A percentile compares a stretch with the other conserved stretches of the same genome.
Evolutionary conservation across 2,113 vertebrate genomes (phyloP).

Genomic region (Podarcis cretensis): DNA sequence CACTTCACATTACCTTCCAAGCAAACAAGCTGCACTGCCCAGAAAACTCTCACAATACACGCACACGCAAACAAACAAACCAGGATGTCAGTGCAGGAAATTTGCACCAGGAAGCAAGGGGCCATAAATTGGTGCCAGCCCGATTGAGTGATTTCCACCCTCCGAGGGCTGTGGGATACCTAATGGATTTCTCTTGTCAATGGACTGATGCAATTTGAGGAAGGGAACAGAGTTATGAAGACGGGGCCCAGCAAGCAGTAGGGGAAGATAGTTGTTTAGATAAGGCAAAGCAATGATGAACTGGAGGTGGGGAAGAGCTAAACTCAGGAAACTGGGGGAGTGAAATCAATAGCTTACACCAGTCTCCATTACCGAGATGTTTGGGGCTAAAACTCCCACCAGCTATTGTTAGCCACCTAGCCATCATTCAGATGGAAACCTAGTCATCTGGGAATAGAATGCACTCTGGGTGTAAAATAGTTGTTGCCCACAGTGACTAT

Average conservation of each 20-base stretch:
- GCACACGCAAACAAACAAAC: conserved; percentile 54
- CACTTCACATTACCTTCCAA: conserved; percentile 18
- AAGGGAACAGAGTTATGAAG: conserved; percentile 41
- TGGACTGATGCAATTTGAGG: neutral
- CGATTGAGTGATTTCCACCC: conserved; percentile 58
- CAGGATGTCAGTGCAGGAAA: conserved; percentile 68
- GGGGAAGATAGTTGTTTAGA: conserved; percentile 20
- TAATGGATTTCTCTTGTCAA: conserved; percentile 53
- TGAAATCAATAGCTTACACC: neutral
- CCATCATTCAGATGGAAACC: too few species aligned
- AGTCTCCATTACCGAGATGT: too few species aligned
- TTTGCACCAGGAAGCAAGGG: conserved; percentile 52
- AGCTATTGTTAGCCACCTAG: too few species aligned
- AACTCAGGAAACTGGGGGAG: neutral
- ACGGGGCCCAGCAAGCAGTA: neutral
- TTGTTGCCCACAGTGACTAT: neutral
- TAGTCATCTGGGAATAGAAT: neutral
- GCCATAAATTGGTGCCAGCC: conserved; percentile 60
- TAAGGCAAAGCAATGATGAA: neutral
- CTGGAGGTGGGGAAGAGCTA: neutral
- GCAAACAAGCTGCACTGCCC: conserved; percentile 33
- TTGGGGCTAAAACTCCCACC: too few species aligned
- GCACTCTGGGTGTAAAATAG: too few species aligned
- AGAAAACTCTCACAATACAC: conserved; percentile 52
- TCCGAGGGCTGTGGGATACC: conserved; percentile 57